A percentile compares a stretch with the other conserved stretches of the same genome.
Evolutionary conservation across 2,797 vertebrate species (phyloP).

Genomic region (Chelon auratus): DNA sequence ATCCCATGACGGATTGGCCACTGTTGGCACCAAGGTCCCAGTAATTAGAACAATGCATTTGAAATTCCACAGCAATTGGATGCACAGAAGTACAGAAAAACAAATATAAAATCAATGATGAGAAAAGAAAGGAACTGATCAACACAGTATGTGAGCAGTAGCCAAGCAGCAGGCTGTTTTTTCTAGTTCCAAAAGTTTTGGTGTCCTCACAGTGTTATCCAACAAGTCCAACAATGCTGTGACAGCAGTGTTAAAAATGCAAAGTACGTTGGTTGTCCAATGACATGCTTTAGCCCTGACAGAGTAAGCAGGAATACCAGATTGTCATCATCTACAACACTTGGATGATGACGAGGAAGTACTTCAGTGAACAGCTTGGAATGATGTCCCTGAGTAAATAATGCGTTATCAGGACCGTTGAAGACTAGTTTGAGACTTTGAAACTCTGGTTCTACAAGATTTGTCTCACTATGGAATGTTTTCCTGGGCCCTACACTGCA

Average conservation of each 20-base stretch:
- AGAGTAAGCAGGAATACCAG: neutral
- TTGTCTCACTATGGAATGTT: too few species aligned
- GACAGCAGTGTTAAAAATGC: neutral
- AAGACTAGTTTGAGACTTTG: too few species aligned
- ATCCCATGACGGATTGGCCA: constrained; percentile 98
- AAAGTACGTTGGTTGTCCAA: neutral
- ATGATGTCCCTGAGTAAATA: neutral
- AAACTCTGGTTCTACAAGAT: too few species aligned
- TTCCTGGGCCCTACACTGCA: too few species aligned
- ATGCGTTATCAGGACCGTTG: neutral
- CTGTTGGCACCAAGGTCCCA: constrained; percentile 70
- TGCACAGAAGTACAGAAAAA: neutral
- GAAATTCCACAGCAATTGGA: too few species aligned
- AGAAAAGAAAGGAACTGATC: neutral
- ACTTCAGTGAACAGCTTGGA: neutral
- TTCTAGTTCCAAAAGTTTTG: neutral
- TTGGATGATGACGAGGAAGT: neutral
- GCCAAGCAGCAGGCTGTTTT: neutral
- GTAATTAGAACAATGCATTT: neutral
- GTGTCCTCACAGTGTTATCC: neutral
- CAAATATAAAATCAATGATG: neutral
- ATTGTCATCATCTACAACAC: neutral
- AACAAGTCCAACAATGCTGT: neutral
- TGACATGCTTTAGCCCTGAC: neutral
- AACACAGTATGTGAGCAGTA: neutral